Evolutionary conservation across 1,140 invertebrate species (phyloP), one percentile per base, ranked within the genome.

Genomic region (Sinonovacula constricta): DNA sequence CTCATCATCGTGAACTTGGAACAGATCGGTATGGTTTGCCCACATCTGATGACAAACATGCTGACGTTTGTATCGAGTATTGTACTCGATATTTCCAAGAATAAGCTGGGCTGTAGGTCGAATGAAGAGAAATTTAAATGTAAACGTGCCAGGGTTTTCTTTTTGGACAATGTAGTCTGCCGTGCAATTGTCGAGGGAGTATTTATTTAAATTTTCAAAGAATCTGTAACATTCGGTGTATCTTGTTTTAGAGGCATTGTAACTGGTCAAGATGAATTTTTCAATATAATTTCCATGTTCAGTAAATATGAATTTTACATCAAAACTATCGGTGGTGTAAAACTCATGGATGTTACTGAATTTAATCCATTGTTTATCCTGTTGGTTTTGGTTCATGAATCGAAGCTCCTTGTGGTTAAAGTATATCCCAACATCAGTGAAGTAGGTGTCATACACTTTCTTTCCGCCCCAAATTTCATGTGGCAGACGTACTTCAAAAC

Each of bases 381-480:
- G 26, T 12, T 51, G 51, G 18, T 33, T 34, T 7, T 39, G 28
- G n/a, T 62, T 51, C 14, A 22, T 59, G 10, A 59, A 59, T 24
- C 26, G 18, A 3, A 78, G 33, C 49, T 62, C 28, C 30, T 22
- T 54, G 39, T 72, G 78, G n/a, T 72, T 28, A 26, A 71, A 66
- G 70, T 77, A 81, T 22, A 81, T 67, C 1, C 80, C 74, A 56
- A 81, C 80, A 71, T 81, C 45, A n/a, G 33, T 31, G 39, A 81
- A 81, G 49, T 81, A 81, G 28, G 69, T 60, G 18, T 81, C 62
- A 39, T 53, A 71, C 33, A 53, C 59, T n/a, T 15, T 53, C 45
- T 77, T 76, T 49, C 56, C 72, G 3, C 10, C 54, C 70, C 63
- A 80, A n/a, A 75, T 75, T 59, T 68, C 67, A 18, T 56, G 26